Percentiles rank a stretch among this genome's conserved stretches.
Evolutionary conservation across 2,888 invertebrate species (phyloP).

Genomic region (Trachelus troglodyta): DNA sequence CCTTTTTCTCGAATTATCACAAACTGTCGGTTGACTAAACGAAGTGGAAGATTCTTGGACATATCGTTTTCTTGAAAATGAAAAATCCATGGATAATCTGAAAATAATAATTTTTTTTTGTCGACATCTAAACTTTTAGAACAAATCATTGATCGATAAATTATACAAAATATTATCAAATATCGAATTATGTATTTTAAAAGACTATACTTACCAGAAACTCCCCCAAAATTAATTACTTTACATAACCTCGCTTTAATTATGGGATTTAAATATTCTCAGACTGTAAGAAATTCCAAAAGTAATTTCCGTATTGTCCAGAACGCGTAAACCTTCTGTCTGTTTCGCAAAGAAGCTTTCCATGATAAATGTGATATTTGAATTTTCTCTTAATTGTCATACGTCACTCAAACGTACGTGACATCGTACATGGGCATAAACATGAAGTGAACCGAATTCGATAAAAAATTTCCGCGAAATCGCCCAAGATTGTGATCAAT

Average conservation of each 20-base stretch:
- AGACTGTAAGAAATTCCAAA: neutral
- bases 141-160: neutral
- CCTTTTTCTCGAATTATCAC: neutral
- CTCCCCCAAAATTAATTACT: neutral
- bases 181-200: neutral
- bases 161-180: neutral
- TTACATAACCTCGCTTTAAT: neutral
- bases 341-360: neutral
- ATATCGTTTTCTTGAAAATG: neutral
- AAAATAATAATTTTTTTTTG: neutral
- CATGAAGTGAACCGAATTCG: neutral
- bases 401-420: neutral
- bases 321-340: neutral
- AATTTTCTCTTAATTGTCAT: neutral
- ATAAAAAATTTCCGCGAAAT: neutral
- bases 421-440: neutral
- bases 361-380: neutral
- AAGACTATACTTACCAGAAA: neutral
- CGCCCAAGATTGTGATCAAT: neutral
- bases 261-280: neutral
- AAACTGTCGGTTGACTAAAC: neutral
- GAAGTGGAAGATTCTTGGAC: neutral
- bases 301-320: neutral
- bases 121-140: neutral
- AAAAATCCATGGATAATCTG: neutral